Evolutionary conservation across 1,140 invertebrate species (phyloP), one percentile per base, ranked within the genome.

Genomic region (Choristoneura fumiferana): DNA sequence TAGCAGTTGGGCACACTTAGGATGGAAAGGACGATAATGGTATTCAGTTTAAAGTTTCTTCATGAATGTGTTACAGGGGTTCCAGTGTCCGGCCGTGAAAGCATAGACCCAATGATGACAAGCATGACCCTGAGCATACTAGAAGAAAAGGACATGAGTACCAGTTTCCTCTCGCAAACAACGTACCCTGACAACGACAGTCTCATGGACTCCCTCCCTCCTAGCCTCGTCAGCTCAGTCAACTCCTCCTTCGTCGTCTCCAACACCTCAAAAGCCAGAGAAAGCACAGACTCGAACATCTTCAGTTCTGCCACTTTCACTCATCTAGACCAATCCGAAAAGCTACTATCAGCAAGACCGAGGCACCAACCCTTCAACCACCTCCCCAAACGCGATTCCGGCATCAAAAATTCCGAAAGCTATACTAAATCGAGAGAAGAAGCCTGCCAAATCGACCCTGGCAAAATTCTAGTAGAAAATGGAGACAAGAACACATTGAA

Each of bases 71-170:
- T 73, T 74, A 4, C 67, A 84, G 84, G 78, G 52, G 33, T 75
- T 54, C 75, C 82, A 49, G 60, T 58, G n/a, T 69, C 76, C 62
- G 80, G 77, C 6, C 79, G 86, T 0, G 76, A 86, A 8, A 89
- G 86, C 52, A 70, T 84, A 36, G 84, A 89, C 60, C 86, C 85
- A 15, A 85, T 90, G 76, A 80, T 85, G 75, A 85, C 84, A 9
- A 89, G 87, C 52, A 90, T 90, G 88, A 90, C 86, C 0, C 78
- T 84, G 18, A 89, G 86, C 45, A 89, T 90, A 52, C 69, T 90
- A 22, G 89, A 90, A 45, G 88, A 89, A 52, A 89, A 90, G 65
- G 89, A 90, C 56, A 90, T 90, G 89, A 90, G 77, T 64, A 90
- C 89, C 1, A 89, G 87, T 62, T 89, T 90, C 62, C 80, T 90